Percentiles rank a stretch among this genome's conserved stretches.
Conservation (phyloP, 2,797 vertebrate species). For the Otolemur crassicaudatus region DNA sequence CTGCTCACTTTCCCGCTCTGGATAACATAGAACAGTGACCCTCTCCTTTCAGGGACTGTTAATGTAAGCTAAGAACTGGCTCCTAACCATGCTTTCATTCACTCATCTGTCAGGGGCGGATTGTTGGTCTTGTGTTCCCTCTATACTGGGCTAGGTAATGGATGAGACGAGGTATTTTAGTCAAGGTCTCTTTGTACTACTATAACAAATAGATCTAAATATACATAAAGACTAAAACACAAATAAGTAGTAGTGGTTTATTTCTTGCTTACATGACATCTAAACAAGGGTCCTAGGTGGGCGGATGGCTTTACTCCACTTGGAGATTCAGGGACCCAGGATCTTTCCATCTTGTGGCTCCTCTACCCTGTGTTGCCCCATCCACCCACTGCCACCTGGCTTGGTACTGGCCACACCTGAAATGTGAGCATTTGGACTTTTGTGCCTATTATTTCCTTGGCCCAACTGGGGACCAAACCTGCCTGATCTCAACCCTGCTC, state of each 20-base stretch:
- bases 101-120: not conserved
- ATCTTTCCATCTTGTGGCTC: not conserved
- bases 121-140: not conserved
- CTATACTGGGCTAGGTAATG: not conserved
- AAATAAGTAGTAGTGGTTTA: not conserved
- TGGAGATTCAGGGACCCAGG: not conserved
- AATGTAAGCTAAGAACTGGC: not conserved
- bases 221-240: not conserved
- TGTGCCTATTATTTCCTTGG: constrained; percentile 78
- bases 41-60: not conserved
- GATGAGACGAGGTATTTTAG: not conserved
- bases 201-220: not conserved
- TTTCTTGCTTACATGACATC: not conserved
- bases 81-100: too few relatives aligned
- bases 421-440: constrained; percentile 83
- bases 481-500: constrained; percentile 56
- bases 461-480: constrained; percentile 44
- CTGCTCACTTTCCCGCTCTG: not conserved
- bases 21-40: too few relatives aligned
- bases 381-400: not conserved
- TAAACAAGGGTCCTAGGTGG: not conserved
- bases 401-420: constrained; percentile 81
- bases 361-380: not conserved
- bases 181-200: not conserved
- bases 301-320: not conserved